Evolutionary conservation across 2,888 invertebrate genomes (phyloP).

Genomic region (Candidula unifasciata): DNA sequence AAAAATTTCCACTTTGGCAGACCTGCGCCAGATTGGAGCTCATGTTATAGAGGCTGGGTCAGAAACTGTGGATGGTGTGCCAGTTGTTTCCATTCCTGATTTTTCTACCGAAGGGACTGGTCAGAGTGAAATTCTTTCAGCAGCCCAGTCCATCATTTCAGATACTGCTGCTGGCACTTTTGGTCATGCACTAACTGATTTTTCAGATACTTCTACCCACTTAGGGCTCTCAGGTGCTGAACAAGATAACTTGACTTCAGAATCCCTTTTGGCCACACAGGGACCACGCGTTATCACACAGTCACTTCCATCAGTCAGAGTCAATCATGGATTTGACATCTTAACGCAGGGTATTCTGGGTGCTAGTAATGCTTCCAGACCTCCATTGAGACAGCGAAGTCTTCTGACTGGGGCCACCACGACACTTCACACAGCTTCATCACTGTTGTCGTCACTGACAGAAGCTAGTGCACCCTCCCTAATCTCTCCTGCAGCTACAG

Average conservation of each 20-base stretch:
- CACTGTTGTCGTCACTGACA: conserved; percentile 12
- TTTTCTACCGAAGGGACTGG: conserved; percentile 26
- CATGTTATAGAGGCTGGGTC: conserved; percentile 44
- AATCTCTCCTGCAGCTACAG: background rate
- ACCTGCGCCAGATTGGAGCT: conserved; percentile 45
- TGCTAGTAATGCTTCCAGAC: background rate
- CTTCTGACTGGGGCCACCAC: conserved; percentile 43
- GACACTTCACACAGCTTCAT: background rate
- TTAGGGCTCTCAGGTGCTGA: background rate
- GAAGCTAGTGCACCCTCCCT: background rate
- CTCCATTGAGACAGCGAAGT: conserved; percentile 12
- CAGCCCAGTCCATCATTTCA: conserved; percentile 34
- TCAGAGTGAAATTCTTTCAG: conserved; percentile 33
- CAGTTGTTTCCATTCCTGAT: conserved; percentile 50
- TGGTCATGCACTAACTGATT: background rate
- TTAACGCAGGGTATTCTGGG: conserved; percentile 53
- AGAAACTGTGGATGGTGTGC: conserved; percentile 49
- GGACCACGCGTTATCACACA: conserved; percentile 50
- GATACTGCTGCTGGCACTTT: background rate
- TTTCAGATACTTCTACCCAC: background rate
- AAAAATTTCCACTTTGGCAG: conserved; percentile 37
- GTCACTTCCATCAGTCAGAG: conserved; percentile 42
- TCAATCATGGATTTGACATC: conserved; percentile 52
- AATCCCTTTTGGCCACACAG: background rate
- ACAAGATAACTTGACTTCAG: background rate